Conservation (phyloP, 1,140 invertebrate genomes). For the Bombyx mori region ASM3026992v2 NC_085108.1:7090001-7090500, state of each 20-base stretch:
- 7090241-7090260: slow-evolving; percentile 1
- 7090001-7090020: slow-evolving; percentile 2
- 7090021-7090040: slow-evolving; percentile 5
- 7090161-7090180: neutral
- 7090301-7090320: too few relatives aligned
- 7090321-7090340: too few relatives aligned
- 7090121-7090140: too few relatives aligned
- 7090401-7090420: slow-evolving; percentile 1
- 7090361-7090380: neutral
- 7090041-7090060: too few relatives aligned
- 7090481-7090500: too few relatives aligned
- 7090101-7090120: too few relatives aligned
- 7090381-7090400: slow-evolving; percentile 5
- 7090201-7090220: slow-evolving; percentile 3
- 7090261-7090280: neutral
- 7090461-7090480: too few relatives aligned
- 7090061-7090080: too few relatives aligned
- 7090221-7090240: slow-evolving; percentile 17
- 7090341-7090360: neutral
- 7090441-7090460: too few relatives aligned
- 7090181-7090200: neutral
- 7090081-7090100: too few relatives aligned
- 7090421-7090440: too few relatives aligned
- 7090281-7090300: neutral
- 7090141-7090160: too few relatives aligned